Evolutionary conservation across 2,113 vertebrate genomes (phyloP).

Genomic region (Poecile atricapillus): DNA sequence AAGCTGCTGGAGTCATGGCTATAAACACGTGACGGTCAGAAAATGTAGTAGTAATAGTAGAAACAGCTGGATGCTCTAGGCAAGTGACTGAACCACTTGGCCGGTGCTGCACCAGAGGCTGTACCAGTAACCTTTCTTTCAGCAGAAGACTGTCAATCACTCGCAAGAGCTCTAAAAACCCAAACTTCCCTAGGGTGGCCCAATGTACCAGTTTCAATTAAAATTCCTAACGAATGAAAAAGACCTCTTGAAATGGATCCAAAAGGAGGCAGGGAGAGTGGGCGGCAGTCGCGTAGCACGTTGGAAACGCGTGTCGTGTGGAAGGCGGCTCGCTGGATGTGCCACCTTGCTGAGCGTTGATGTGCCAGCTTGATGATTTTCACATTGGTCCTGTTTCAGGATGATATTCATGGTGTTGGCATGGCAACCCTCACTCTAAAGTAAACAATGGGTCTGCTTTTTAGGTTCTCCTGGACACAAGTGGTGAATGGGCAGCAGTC

Average conservation of each 20-base stretch:
- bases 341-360: not conserved
- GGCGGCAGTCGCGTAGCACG: not conserved
- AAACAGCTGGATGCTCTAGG: not conserved
- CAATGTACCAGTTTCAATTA: not conserved
- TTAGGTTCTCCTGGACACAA: not conserved
- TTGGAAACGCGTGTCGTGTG: rapidly evolving
- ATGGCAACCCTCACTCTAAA: not conserved
- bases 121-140: not conserved
- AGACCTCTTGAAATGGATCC: not conserved
- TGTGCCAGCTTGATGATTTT: not conserved
- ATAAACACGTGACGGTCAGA: not conserved
- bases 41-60: not conserved
- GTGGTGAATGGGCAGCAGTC: not conserved
- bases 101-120: not conserved
- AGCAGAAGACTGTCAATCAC: not conserved
- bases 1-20: not conserved
- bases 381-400: not conserved
- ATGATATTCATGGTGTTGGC: not conserved
- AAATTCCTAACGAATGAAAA: not conserved
- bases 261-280: not conserved
- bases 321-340: not conserved
- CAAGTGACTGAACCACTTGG: rapidly evolving
- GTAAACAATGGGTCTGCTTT: not conserved
- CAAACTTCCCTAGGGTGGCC: not conserved
- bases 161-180: not conserved